Evolutionary conservation across 2,888 invertebrate genomes (phyloP), one percentile per base, ranked within the genome.

Genomic region (Chymomyza amoena): DNA sequence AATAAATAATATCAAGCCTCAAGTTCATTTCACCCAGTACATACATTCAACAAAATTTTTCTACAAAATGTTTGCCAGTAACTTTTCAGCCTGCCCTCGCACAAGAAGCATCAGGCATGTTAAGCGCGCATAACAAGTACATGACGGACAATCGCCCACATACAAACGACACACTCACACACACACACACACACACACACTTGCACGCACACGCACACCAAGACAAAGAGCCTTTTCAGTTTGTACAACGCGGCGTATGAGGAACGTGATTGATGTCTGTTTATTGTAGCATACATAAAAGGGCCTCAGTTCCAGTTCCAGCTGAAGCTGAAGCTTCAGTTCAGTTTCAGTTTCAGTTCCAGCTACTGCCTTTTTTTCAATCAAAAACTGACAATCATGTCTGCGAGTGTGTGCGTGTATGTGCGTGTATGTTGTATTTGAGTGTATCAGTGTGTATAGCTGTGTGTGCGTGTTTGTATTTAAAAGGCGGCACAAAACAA

Each of bases 241-340:
- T 45, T 45, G 67, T 67, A 69, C 63, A 62, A 54, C 50, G 63
- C 45, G 65, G 69, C 69, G 68, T 72, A 68, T 73, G 68, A 67
- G 75, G 73, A 70, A 80, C 73, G 83, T 83, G 83, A 83, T 83
- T 83, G 85, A 83, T 85, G 81, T 82, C 54, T 75, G 75, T 61
- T 69, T 74, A 72, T 75, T 84, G 78, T 72, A 68, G 75, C 73
- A 64, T 59, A 64, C 63, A 66, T 68, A 54, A 64, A 64, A 36
- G 64, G 57, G 57, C 57, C 71, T 39, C 50, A 45, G 57, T 71
- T 52, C 6, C 64, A 64, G 61, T 18, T 32, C 7, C 6, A 32
- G 32, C 32, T 32, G 7, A 32, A 32, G 32, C 32, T 32, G 6
- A 6, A 32, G 32, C 7, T 32, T 32, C 32, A 32, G 32, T 32